These are phyloP conservation scores for Isichthys henryi DNA, from an alignment of 2,113 vertebrate genomes.

Conservation along the genomic window DNA sequence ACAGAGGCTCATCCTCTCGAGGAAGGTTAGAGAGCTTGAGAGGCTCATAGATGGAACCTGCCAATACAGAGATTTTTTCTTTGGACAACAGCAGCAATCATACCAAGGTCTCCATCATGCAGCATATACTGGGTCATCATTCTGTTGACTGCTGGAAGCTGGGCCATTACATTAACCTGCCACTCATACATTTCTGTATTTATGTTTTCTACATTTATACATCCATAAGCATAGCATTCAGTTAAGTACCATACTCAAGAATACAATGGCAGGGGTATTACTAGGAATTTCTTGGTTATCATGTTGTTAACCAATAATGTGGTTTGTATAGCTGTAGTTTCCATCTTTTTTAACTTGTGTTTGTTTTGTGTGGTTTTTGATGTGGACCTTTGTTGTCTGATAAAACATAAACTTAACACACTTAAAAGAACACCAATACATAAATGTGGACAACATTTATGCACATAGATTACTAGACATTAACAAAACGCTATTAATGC, in stretches of 20 bases:
- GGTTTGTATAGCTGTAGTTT: too few species aligned
- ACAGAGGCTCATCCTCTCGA: slow-evolving; percentile 71
- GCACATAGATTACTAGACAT: background rate
- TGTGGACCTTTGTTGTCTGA: too few species aligned
- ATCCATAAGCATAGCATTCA: background rate
- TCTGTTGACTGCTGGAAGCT: background rate
- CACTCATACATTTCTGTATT: background rate
- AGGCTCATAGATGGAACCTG: slow-evolving; percentile 95
- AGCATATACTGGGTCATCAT: too few species aligned
- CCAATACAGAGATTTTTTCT: slow-evolving; percentile 18
- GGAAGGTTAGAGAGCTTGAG: slow-evolving; percentile 73
- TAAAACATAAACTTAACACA: background rate
- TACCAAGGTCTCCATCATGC: background rate
- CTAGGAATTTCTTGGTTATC: background rate
- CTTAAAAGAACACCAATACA: background rate
- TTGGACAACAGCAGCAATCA: background rate
- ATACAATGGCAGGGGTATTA: background rate
- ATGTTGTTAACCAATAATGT: background rate
- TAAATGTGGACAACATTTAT: background rate
- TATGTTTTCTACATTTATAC: background rate
- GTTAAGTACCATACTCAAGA: background rate
- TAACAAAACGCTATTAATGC: background rate
- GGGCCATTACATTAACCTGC: background rate
- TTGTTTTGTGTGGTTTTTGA: too few species aligned
- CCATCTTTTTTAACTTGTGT: too few species aligned